A percentile compares a stretch with the other conserved stretches of the same genome.
Conservation (phyloP, 2,888 invertebrate species). For the Camptogramma bilineatum region DNA sequence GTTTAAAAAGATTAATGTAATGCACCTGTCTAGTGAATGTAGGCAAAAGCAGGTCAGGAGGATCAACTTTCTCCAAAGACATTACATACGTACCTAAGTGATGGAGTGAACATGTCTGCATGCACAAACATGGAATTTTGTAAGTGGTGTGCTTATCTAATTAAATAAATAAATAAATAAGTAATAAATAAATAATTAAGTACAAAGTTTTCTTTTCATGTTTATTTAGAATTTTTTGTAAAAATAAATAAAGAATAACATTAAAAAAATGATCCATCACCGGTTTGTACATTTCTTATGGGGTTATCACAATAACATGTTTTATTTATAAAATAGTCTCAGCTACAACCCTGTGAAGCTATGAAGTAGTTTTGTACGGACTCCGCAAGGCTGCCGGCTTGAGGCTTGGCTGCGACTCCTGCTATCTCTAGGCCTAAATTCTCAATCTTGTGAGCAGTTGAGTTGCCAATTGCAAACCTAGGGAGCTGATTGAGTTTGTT, state of each 20-base stretch:
- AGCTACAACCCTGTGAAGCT: slow-evolving; percentile 48
- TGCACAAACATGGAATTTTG: no score
- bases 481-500: slow-evolving; percentile 67
- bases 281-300: slow-evolving; percentile 21
- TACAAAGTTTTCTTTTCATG: not conserved
- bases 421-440: slow-evolving; percentile 76
- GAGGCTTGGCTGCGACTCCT: slow-evolving; percentile 69
- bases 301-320: not conserved
- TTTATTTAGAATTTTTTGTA: not conserved
- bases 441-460: slow-evolving; percentile 76
- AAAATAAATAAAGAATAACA: slow-evolving; percentile 8
- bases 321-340: slow-evolving; percentile 12
- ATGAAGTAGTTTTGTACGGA: slow-evolving; percentile 64
- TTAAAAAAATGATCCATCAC: slow-evolving; percentile 31
- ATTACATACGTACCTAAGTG: no score
- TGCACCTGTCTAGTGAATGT: no score
- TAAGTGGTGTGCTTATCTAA: no score
- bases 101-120: no score
- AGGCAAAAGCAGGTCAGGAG: no score
- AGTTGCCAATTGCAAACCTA: slow-evolving; percentile 79
- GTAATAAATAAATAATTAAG: no score
- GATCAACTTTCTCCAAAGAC: no score
- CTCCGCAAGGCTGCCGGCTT: slow-evolving; percentile 65
- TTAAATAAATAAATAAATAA: no score
- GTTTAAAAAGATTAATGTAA: no score